These are phyloP conservation scores for Sceloporus undulatus DNA, from an alignment of 2,113 vertebrate species.

Conservation along the genomic window DNA sequence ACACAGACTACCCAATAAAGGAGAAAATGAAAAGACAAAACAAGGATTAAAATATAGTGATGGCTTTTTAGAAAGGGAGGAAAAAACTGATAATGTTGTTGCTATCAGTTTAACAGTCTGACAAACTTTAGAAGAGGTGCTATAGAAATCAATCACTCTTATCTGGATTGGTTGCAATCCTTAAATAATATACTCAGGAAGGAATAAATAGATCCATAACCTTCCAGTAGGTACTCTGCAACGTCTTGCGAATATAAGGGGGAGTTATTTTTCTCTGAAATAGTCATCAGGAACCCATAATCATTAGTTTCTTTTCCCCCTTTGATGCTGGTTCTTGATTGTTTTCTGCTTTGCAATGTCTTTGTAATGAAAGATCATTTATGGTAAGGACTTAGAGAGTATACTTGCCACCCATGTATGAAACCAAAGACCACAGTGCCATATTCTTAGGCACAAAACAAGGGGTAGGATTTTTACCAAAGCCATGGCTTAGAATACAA, in stretches of 20 bases:
- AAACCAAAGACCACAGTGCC: slow-evolving; percentile 34
- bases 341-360: slow-evolving; percentile 16
- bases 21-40: not conserved
- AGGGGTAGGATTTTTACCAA: slow-evolving; percentile 54
- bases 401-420: slow-evolving; percentile 17
- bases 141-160: not conserved
- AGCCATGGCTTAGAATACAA: slow-evolving; percentile 68
- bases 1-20: not conserved
- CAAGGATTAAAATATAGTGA: not conserved
- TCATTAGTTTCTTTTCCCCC: accelerated
- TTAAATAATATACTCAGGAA: not conserved
- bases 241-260: not conserved
- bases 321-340: not conserved
- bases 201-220: not conserved
- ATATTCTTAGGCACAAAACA: slow-evolving; percentile 50
- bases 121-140: not conserved
- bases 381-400: slow-evolving; percentile 37
- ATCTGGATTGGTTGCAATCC: not conserved
- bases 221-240: not conserved
- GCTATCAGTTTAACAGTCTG: not conserved
- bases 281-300: slow-evolving; percentile 14
- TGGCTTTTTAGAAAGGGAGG: too few relatives aligned
- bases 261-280: slow-evolving; percentile 26
- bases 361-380: slow-evolving; percentile 37
- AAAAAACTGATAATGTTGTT: not conserved